phyloP scores from a whole-genome alignment of 1,140 invertebrate genomes.

The Arion vulgaris region DNA sequence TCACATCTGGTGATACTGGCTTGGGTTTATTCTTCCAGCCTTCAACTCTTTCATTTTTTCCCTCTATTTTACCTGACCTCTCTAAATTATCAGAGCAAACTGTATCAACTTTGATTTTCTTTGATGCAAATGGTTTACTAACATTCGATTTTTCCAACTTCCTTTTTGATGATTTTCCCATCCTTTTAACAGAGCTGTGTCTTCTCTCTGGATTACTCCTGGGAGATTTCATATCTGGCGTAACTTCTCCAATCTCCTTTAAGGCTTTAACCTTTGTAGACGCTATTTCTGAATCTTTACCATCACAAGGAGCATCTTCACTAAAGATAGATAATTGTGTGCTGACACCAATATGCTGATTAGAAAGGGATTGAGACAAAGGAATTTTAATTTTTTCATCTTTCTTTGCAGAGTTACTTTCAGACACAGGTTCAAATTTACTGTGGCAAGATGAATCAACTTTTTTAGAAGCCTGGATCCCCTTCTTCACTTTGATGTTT shows the following conservation, averaged over 20 bases:
- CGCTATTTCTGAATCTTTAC: background rate
- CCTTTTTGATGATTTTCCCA: background rate
- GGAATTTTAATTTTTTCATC: too few species aligned
- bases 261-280: background rate
- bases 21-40: background rate
- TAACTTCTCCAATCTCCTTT: slow-evolving; percentile 20
- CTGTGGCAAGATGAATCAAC: background rate
- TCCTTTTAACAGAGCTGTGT: slow-evolving; percentile 13
- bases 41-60: background rate
- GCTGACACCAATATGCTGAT: background rate
- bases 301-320: background rate
- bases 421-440: background rate
- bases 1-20: background rate
- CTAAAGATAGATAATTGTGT: background rate
- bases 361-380: background rate
- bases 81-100: background rate
- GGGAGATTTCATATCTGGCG: slow-evolving; percentile 32
- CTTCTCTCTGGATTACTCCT: background rate
- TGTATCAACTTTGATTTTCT: background rate
- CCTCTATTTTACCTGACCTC: background rate
- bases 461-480: background rate
- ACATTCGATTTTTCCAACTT: background rate
- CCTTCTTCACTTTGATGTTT: background rate
- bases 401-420: background rate
- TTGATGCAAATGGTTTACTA: background rate